Evolutionary conservation across 1,140 invertebrate genomes (phyloP), one percentile per base, ranked within the genome.

Genomic region (Octopus bimaculoides): DNA sequence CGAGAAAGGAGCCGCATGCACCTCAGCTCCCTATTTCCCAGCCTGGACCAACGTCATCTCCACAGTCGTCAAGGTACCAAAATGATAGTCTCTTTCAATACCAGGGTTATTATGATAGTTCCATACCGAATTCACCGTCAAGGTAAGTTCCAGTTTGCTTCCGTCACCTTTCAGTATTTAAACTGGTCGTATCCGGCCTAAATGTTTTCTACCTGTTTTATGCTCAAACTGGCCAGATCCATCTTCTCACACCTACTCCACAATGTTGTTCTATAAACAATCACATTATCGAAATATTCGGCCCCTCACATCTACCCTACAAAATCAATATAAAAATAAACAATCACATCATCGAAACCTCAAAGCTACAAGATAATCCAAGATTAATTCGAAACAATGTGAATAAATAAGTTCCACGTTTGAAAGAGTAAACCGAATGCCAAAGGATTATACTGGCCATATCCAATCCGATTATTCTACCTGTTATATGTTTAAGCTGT

Each of bases 1-100:
- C 52, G 55, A 75, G 75, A 54, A 77, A 78, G 80, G 66, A 54
- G 75, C 53, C 17, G 26, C 26, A 56, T 56, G 9, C 20, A 56
- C 55, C 20, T 55, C 52, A 52, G 26, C 69, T 55, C 55, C 17
- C 17, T 75, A 71, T 4, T 12, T 66, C 8, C 26, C 66, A 71
- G 7, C 7, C 17, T 71, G 17, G 17, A 71, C 75, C 75, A n/a
- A 53, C 52, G 4, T 55, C 75, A 10, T n/a, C 54, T 6, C 17
- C 66, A 17, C 73, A 54, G 7, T 80, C 83, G 9, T 79, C 83
- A 53, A 80, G 84, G 14, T 86, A 85, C 81, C 86, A 86, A 80
- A 86, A 86, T 79, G 85, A 85, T 78, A 84, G 83, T 71, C 85
- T 84, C 14, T 86, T 86, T 78, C 82, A 83, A 20, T 81, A 79